These are phyloP conservation scores for Apostichopus japonicus DNA, from an alignment of 35 echinoderm and acorn worm genomes.

Conservation along the genomic window DNA sequence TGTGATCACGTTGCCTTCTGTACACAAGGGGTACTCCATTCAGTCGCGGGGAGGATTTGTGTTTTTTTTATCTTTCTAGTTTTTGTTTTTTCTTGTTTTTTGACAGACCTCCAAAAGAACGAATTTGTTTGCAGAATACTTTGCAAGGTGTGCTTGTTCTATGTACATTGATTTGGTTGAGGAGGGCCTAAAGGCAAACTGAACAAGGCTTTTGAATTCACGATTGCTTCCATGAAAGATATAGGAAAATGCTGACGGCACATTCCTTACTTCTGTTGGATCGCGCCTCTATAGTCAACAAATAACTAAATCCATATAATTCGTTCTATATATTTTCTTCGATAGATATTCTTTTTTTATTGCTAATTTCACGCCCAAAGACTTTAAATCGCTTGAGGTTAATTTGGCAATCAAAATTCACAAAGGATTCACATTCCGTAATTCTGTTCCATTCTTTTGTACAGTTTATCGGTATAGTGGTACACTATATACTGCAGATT, in stretches of 20 bases:
- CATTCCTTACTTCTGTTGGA: background rate
- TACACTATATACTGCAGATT: no score
- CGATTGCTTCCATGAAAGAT: conserved; percentile 19
- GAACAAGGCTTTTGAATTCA: conserved; percentile 15
- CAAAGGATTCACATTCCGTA: conserved; percentile 28
- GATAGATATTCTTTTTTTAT: conserved; percentile 12
- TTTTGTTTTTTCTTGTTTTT: conserved; percentile 12
- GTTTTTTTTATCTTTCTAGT: no score
- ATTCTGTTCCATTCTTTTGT: conserved; percentile 1
- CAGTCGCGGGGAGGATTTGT: conserved; percentile 3
- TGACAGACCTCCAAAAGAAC: conserved; percentile 41
- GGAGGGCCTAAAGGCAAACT: conserved; percentile 46
- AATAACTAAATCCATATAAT: conserved; percentile 29
- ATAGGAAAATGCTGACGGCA: background rate
- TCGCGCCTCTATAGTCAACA: background rate
- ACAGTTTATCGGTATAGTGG: no score
- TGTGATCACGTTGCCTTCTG: conserved; percentile 50
- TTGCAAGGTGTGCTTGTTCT: conserved; percentile 39
- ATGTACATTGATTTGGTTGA: conserved; percentile 35
- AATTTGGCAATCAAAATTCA: conserved; percentile 47
- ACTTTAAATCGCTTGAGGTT: conserved; percentile 58
- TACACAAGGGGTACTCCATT: conserved; percentile 50
- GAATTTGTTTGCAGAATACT: conserved; percentile 53
- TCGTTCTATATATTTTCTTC: conserved; percentile 10
- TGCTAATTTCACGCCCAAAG: conserved; percentile 39